phyloP scores from a whole-genome alignment of 2,113 vertebrate species.

The Marmota flaviventris region DNA sequence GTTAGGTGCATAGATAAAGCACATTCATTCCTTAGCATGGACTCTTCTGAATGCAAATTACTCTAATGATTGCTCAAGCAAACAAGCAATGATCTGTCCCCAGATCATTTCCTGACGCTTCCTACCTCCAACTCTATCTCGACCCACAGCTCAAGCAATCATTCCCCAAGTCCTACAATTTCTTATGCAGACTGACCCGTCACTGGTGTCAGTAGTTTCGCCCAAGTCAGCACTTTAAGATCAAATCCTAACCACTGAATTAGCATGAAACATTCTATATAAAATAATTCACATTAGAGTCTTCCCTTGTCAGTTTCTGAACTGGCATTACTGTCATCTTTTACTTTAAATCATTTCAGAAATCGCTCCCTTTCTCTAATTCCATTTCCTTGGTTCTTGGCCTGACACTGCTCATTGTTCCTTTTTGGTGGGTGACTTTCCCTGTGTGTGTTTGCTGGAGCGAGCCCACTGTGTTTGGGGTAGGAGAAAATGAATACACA shows the following conservation, averaged over 20 bases:
- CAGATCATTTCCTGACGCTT: too few species aligned
- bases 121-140: too few species aligned
- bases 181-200: neutral
- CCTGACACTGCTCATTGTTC: neutral
- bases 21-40: neutral
- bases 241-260: conserved; percentile 31
- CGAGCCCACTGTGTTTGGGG: neutral
- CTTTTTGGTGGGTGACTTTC: neutral
- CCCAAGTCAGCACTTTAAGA: conserved; percentile 29
- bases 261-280: conserved; percentile 25
- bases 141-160: neutral
- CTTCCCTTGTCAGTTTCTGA: neutral
- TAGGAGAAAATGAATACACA: neutral
- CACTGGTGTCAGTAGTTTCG: neutral
- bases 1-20: conserved; percentile 54
- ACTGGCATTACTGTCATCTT: neutral
- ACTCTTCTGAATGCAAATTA: conserved; percentile 35
- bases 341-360: neutral
- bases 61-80: neutral
- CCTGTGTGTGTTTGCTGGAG: neutral
- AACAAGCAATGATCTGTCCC: neutral
- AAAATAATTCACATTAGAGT: neutral
- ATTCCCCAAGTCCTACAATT: neutral
- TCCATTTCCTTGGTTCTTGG: neutral
- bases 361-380: neutral